Conservation (phyloP, 1,140 invertebrate genomes). For the Drosophila jambulina region DNA sequence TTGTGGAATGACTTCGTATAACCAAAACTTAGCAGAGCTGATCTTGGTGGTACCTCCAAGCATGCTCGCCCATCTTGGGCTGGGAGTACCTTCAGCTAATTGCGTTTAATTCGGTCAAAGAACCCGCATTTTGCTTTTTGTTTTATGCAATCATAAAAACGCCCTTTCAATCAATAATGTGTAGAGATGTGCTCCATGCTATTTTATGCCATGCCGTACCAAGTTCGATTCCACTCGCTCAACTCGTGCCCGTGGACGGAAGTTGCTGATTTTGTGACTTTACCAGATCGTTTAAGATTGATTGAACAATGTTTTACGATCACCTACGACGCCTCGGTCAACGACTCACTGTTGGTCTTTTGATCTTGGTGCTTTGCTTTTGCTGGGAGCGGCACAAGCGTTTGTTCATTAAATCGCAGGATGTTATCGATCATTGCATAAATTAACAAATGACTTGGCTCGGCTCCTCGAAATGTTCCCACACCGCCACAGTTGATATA, state of each 20-base stretch:
- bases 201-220: neutral
- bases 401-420: slow-evolving; percentile 79
- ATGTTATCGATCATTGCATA: slow-evolving; percentile 84
- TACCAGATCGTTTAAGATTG: slow-evolving; percentile 73
- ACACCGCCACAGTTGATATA: slow-evolving; percentile 22
- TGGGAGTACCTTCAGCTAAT: slow-evolving; percentile 72
- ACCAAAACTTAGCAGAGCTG: neutral
- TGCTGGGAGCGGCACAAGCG: slow-evolving; percentile 48
- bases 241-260: slow-evolving; percentile 60
- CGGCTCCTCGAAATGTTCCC: slow-evolving; percentile 17
- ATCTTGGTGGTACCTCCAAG: slow-evolving; percentile 27
- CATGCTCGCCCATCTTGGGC: neutral
- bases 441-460: slow-evolving; percentile 62
- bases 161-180: slow-evolving; percentile 49
- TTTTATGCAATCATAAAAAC: slow-evolving; percentile 68
- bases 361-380: slow-evolving; percentile 66
- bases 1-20: slow-evolving; percentile 47
- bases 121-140: slow-evolving; percentile 71
- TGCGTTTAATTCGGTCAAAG: slow-evolving; percentile 82
- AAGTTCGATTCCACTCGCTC: slow-evolving; percentile 44
- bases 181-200: slow-evolving; percentile 18
- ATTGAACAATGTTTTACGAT: slow-evolving; percentile 78
- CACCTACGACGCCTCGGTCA: slow-evolving; percentile 65
- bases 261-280: slow-evolving; percentile 82
- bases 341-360: slow-evolving; percentile 40